Base-by-base conservation (phyloP, 2,888 invertebrate species). In the Athrips mouffetella region DNA sequence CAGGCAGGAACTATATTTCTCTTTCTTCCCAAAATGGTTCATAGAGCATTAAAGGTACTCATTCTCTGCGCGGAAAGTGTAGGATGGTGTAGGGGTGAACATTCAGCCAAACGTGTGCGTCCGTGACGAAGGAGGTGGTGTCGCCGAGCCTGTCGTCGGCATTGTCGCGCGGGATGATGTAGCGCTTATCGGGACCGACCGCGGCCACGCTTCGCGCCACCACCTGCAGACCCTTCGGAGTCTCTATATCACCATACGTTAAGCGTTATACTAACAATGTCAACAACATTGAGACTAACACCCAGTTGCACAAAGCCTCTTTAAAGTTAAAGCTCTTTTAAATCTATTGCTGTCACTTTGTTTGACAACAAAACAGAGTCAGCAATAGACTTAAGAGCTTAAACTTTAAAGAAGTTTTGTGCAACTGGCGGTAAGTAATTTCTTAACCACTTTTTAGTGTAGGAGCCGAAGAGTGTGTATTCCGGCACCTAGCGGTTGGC, bases 61-160 rank as follows among this genome's bases (percentile, higher is more conserved):
- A 48, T 85, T 85, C 55, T 87, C 87, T 13, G 85, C 75, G 1
- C 87, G 72, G 53, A 86, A 86, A 1, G n/a, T n/a, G n/a, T n/a
- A n/a, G n/a, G n/a, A n/a, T n/a, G n/a, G 87, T 87, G 52, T 77
- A 87, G 0, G 86, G 84, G 44, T 87, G 86, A 1, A 88, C 86
- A 53, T 83, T 80, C 4, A 87, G 59, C 1, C 81, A 82, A 0
- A 65, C 69, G 49, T 88, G 87, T 25, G 85, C 84, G 45, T 80
- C 70, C 1, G 53, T 48, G 0, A 87, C 82, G 45, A 82, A 88
- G 51, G 52, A 73, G 0, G 87, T 85, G 0, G 64, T 63, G 16
- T 54, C 53, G 10, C 78, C 80, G 1, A 87, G 69, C 1, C 55
- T 73, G 39, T 76, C 63, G n/a, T n/a, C n/a, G 15, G 76, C 62